A percentile compares a stretch with the other conserved stretches of the same genome.
phyloP scores from a whole-genome alignment of 2,888 invertebrate genomes.

The Labia minor region DNA sequence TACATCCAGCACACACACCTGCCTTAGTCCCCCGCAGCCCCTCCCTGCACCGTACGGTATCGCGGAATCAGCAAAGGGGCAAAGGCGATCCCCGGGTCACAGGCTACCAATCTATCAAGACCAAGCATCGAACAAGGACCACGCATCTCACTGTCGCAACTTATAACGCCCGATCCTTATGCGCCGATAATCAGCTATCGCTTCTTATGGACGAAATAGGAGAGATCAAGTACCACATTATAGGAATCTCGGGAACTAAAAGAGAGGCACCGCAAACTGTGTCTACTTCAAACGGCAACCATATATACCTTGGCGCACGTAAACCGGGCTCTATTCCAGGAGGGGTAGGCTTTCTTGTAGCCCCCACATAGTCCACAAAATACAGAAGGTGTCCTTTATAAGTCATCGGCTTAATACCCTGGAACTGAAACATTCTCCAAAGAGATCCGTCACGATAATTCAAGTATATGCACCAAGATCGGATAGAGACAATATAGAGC shows the following conservation, averaged over 20 bases:
- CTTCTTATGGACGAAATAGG: background rate
- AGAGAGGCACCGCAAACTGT: background rate
- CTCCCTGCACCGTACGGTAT: too few relatives aligned
- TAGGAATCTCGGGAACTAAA: background rate
- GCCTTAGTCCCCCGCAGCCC: too few relatives aligned
- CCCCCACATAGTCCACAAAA: background rate
- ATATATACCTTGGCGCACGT: background rate
- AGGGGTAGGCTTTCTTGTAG: background rate
- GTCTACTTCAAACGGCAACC: background rate
- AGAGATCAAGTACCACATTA: background rate
- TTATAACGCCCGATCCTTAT: constrained; percentile 5
- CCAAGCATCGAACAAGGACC: constrained; percentile 5
- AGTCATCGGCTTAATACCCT: background rate
- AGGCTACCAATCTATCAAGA: background rate
- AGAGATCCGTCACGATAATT: background rate
- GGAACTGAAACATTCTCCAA: background rate
- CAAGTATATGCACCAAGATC: background rate
- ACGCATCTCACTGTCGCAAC: constrained; percentile 4
- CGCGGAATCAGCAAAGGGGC: background rate
- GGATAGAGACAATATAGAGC: background rate
- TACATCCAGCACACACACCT: background rate
- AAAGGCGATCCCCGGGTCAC: background rate
- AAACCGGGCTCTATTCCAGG: background rate
- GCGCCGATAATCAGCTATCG: background rate
- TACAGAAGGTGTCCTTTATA: constrained; percentile 13